These are phyloP conservation scores for Brachionus rubens DNA, from an alignment of 1,140 invertebrate species.

Conservation along the genomic window DNA sequence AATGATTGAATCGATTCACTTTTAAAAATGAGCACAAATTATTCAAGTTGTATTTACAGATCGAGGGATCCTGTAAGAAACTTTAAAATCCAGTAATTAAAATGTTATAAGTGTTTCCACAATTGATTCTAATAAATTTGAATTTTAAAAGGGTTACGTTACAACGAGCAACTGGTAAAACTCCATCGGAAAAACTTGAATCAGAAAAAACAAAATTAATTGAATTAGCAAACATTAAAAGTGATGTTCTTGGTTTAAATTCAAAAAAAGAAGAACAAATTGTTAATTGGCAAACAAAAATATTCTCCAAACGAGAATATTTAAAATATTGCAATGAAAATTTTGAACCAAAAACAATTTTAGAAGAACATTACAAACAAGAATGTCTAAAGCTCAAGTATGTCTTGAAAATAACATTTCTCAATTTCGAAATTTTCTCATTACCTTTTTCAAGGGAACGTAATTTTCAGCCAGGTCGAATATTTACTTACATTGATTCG, in stretches of 20 bases:
- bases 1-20: neutral
- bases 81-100: constrained; percentile 34
- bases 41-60: constrained; percentile 32
- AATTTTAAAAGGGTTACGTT: neutral
- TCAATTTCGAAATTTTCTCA: no score
- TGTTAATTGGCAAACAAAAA: constrained; percentile 35
- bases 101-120: no score
- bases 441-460: neutral
- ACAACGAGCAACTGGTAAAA: constrained; percentile 8
- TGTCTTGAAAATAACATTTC: neutral
- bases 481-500: constrained; percentile 43
- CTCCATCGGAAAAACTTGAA: neutral
- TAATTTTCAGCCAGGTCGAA: constrained; percentile 8
- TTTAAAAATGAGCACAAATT: neutral
- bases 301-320: constrained; percentile 41
- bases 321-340: neutral
- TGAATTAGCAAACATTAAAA: neutral
- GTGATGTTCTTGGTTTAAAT: neutral
- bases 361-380: constrained; percentile 35
- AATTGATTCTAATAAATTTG: neutral
- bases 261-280: constrained; percentile 25
- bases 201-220: neutral
- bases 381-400: constrained; percentile 41
- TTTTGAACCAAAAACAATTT: neutral
- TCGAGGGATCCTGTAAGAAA: constrained; percentile 41